Evolutionary conservation across 2,113 vertebrate genomes (phyloP), one percentile per base, ranked within the genome.

Genomic region (Hippolais icterina): DNA sequence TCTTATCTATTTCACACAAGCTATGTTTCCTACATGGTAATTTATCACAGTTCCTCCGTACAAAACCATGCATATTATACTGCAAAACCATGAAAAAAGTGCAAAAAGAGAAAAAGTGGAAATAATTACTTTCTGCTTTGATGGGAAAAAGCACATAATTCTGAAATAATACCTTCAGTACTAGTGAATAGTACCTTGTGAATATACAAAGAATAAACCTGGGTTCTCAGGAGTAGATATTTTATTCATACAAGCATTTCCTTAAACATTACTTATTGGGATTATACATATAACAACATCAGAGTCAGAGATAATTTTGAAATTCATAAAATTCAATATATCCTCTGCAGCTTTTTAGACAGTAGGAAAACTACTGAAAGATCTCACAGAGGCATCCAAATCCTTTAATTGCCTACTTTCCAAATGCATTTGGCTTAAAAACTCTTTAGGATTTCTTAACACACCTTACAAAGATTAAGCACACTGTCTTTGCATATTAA

Each of bases 361-460:
- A 87, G 39, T 50, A 93, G 33, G 11, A 44, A 84, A 81, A 54
- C 42, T 91, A 86, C 41, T 81, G 76, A 24, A 86, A 77, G 27
- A 81, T 77, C 80, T 92, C 65, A 81, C 17, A 86, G 66, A 87
- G 42, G 16, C 60, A 87, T 57, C 13, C 18, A 94, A 93, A 94
- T 92, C 86, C 63, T 91, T 68, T 94, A 96, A 91, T 90, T 79
- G 25, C 41, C 69, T 85, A 64, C 33, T 79, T 94, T 94, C 41
- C 18, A 84, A 64, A 79, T 33, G 17, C 9, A n/a, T 93, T 93
- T 72, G 78, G 39, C 63, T 93, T 94, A 78, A 75, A 91, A 91
- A 94, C 29, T 75, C 42, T 53, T 83, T 44, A 87, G 41, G 41
- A 81, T 94, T 84, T 91, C 60, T 81, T 81, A 92, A 84, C 27